Conservation (phyloP, 2,797 vertebrate species). For the Esox masquinongy region DNA sequence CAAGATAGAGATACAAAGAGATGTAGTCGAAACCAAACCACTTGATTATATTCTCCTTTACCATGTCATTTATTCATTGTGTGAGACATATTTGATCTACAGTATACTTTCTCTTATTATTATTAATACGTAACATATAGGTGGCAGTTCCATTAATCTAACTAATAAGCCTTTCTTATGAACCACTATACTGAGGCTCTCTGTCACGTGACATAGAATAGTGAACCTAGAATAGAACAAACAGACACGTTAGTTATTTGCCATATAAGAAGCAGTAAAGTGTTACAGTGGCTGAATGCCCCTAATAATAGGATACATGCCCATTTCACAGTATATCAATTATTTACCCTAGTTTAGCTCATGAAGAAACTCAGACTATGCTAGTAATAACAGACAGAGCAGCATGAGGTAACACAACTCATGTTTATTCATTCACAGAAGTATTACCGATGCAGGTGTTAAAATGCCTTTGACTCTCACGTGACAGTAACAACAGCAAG, state of each 20-base stretch:
- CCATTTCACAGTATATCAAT: background rate
- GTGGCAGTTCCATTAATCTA: background rate
- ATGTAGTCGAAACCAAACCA: background rate
- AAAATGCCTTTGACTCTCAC: background rate
- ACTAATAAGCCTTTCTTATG: background rate
- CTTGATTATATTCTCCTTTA: background rate
- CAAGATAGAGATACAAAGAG: background rate
- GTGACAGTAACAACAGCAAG: background rate
- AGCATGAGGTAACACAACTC: background rate
- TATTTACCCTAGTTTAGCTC: background rate
- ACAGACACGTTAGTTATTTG: background rate
- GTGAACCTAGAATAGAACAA: background rate
- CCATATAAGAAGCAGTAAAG: background rate
- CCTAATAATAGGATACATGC: background rate
- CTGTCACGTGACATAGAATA: background rate
- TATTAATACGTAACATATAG: background rate
- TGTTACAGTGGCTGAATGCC: background rate
- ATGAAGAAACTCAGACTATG: background rate
- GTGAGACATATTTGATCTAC: background rate
- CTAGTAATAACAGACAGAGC: conserved; percentile 2
- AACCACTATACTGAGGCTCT: background rate
- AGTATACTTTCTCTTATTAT: no score
- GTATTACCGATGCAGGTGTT: background rate
- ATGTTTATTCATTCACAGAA: background rate
- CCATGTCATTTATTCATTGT: background rate